These are phyloP conservation scores for Psittacula derbiana DNA, from an alignment of 2,797 vertebrate genomes.

Conservation along the genomic window DNA sequence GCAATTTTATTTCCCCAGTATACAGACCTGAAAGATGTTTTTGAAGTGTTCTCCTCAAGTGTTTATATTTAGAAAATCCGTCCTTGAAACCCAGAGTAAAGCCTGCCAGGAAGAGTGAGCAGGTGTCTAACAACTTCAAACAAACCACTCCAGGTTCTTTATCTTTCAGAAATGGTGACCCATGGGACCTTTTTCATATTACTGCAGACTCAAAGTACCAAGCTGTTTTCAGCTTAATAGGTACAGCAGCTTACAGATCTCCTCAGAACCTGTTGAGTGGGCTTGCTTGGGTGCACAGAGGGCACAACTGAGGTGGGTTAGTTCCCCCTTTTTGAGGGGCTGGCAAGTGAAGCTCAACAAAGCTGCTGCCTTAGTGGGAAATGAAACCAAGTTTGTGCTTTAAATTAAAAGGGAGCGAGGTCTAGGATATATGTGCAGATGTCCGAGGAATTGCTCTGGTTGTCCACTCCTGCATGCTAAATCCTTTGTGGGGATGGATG, in stretches of 20 bases:
- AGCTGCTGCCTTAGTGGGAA: not conserved
- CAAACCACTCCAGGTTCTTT: not conserved
- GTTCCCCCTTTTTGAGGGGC: not conserved
- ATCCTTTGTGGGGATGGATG: fast-evolving
- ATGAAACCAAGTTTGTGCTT: not conserved
- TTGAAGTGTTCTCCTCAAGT: not conserved
- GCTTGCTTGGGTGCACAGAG: not conserved
- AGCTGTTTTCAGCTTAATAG: not conserved
- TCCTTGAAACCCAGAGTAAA: not conserved
- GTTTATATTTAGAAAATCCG: constrained; percentile 25
- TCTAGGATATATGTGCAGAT: not conserved
- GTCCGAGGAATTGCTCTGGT: not conserved
- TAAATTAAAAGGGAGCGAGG: not conserved
- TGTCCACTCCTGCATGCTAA: not conserved
- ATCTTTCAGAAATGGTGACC: constrained; percentile 21
- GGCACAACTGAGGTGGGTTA: not conserved
- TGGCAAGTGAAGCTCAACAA: not conserved
- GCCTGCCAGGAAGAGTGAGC: not conserved
- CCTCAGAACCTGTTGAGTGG: not conserved
- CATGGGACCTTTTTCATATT: not conserved
- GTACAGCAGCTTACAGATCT: not conserved
- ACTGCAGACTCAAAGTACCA: not conserved
- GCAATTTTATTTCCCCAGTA: not conserved
- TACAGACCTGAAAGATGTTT: not conserved
- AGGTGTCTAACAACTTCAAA: constrained; percentile 15